Base-by-base conservation (phyloP, 1,140 invertebrate species). In the Druon quercuslanigerum region DNA sequence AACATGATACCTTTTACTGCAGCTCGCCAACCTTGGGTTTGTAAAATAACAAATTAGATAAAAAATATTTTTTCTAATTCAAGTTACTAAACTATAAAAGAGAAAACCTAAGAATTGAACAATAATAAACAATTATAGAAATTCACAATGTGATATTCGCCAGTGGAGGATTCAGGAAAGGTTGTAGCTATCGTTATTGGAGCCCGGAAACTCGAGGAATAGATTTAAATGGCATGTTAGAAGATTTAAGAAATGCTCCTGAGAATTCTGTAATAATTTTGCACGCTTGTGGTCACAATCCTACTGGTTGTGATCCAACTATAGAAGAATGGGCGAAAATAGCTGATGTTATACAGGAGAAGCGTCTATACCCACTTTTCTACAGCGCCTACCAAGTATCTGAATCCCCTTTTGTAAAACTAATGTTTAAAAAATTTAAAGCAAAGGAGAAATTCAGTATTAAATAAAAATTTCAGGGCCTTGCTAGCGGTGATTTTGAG, bases 271-370 rank as follows among this genome's bases (percentile, higher is more conserved):
- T 99, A 1, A 94, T 99, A 70, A 95, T 99, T 83, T 92, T 99
- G 4, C 99, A 99, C 92, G 96, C 97, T 2, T 98, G 97, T 92
- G 98, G 98, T 11, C 99, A 99, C 90, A 99, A 99, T 93, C 99
- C 99, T 13, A 99, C 99, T 16, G 99, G 99, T 70, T 95, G 96
- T 79, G 97, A 98, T 91, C 97, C 97, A 46, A 96, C 95, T 9
- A 91, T 94, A 50, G 96, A 97, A 54, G 96, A 98, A 89, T 98
- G 97, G 96, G 91, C 92, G 75, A 92, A 95, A 90, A 95, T 98
- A 84, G 96, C 96, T 17, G 93, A 96, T 83, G 92, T 98, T 40
- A 94, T 97, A 78, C 92, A 96, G 90, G 92, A 95, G 79, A 95
- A 94, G 86, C 94, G 96, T 79, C 90, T 99, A 72, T 98, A 99